Evolutionary conservation across 2,888 invertebrate genomes (phyloP).

Genomic region (Andrena minutula): DNA sequence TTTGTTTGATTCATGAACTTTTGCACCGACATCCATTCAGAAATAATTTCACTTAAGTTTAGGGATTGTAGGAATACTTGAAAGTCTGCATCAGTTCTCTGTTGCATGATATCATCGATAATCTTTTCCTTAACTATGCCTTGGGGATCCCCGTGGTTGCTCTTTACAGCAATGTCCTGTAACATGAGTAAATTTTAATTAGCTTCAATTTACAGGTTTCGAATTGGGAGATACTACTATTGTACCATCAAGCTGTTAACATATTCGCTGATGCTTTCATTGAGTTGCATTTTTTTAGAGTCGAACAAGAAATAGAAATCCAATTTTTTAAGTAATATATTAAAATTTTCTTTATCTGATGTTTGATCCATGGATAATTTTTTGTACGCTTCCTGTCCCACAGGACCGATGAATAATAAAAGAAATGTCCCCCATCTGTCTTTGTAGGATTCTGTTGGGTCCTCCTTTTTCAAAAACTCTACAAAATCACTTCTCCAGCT

Average conservation of each 20-base stretch:
- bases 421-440: constrained; percentile 33
- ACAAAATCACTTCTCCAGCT: constrained; percentile 35
- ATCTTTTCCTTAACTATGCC: constrained; percentile 7
- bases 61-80: not conserved
- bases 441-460: constrained; percentile 23
- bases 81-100: not conserved
- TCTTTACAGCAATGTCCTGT: not conserved
- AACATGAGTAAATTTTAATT: not conserved
- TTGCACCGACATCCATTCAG: constrained; percentile 2
- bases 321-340: constrained; percentile 4
- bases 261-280: constrained; percentile 10
- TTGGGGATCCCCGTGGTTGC: not conserved
- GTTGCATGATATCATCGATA: not conserved
- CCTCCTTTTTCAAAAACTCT: constrained; percentile 31
- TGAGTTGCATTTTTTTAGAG: not conserved
- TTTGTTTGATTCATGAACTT: not conserved
- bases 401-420: constrained; percentile 27
- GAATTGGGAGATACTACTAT: not conserved
- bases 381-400: constrained; percentile 2
- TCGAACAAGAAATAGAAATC: not conserved
- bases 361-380: not conserved
- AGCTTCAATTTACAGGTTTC: not conserved
- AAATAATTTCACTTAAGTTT: constrained; percentile 10
- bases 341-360: not conserved
- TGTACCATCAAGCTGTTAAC: constrained; percentile 7